phyloP scores from a whole-genome alignment of 2,797 vertebrate genomes.

The Hyperoplus immaculatus region DNA sequence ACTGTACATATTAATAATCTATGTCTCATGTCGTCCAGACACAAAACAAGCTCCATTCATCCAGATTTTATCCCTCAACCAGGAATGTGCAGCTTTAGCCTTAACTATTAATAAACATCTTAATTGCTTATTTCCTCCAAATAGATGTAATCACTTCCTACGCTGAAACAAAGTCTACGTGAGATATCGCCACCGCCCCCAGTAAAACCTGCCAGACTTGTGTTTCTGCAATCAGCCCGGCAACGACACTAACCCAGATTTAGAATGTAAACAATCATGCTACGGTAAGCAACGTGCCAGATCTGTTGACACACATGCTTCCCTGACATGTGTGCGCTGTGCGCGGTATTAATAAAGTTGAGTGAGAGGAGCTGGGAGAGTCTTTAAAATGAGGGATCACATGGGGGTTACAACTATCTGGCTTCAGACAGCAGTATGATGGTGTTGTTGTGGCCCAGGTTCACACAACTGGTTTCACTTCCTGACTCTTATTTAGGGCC shows the following conservation, averaged over 20 bases:
- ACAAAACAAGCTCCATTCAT: constrained; percentile 10
- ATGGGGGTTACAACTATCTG: constrained; percentile 48
- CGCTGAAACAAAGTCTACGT: constrained; percentile 4
- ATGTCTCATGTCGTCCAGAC: background rate
- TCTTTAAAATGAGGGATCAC: constrained; percentile 53
- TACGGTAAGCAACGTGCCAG: constrained; percentile 25
- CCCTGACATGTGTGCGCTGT: constrained; percentile 18
- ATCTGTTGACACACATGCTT: constrained; percentile 54
- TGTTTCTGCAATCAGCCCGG: constrained; percentile 34
- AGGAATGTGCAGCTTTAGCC: constrained; percentile 32
- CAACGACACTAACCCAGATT: constrained; percentile 44
- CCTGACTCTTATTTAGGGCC: constrained; percentile 12
- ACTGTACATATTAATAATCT: background rate
- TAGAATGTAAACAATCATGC: constrained; percentile 59
- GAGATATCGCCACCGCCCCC: background rate
- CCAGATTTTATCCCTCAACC: background rate
- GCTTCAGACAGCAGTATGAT: constrained; percentile 41
- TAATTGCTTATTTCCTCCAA: constrained; percentile 42
- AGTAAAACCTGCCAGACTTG: constrained; percentile 23
- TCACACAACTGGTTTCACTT: constrained; percentile 47
- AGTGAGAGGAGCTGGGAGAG: constrained; percentile 25
- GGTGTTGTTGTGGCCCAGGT: constrained; percentile 37
- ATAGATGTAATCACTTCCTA: constrained; percentile 25
- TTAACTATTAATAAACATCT: constrained; percentile 48
- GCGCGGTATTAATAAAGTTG: constrained; percentile 67